Evolutionary conservation across 2,113 vertebrate species (phyloP), one percentile per base, ranked within the genome.

Genomic region (Cervus canadensis): DNA sequence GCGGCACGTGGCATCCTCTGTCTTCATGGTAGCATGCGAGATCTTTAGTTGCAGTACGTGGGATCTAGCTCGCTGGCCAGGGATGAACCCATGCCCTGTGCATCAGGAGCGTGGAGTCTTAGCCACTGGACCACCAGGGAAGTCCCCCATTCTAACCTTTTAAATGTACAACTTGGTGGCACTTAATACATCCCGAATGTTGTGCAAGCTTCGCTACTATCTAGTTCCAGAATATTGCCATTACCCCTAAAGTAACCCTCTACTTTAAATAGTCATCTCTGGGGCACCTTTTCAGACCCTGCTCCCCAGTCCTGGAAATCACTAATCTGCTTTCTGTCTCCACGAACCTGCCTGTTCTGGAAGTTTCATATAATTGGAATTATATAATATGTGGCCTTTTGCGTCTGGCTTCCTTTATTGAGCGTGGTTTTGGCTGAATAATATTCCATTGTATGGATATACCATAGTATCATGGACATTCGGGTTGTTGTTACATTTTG

Each of bases 391-490:
- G 5, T 71, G 5, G 11, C 36, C 52, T 93, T 76, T 81, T 56
- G 82, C 6, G 5, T 59, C 76, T 52, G 82, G n/a, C 82, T 94
- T 76, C 43, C 95, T 62, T 95, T 40, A 88, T 19, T 26, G 23
- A 2, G 2, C 21, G 12, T 84, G 4, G 57, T 90, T 93, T 79
- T 87, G 40, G 26, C 33, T 57, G 28, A 50, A 36, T 91, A 79
- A 60, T 26, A 74, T 62, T 93, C 36, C 45, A 8, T 62, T 64
- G 3, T 56, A 12, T 76, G 64, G 15, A 33, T 57, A 64, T 33
- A 28, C 60, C 45, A 21, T 23, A 21, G 74, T 62, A 28, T 81
- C 30, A 14, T 59, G 33, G 57, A 25, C 4, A 25, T 87, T 94
- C 40, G 33, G 11, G 48, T 76, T 76, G 40, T 84, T 87, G 78